Conservation (phyloP, 2,888 invertebrate genomes). For the Vannuccia rotundouncinata region DNA sequence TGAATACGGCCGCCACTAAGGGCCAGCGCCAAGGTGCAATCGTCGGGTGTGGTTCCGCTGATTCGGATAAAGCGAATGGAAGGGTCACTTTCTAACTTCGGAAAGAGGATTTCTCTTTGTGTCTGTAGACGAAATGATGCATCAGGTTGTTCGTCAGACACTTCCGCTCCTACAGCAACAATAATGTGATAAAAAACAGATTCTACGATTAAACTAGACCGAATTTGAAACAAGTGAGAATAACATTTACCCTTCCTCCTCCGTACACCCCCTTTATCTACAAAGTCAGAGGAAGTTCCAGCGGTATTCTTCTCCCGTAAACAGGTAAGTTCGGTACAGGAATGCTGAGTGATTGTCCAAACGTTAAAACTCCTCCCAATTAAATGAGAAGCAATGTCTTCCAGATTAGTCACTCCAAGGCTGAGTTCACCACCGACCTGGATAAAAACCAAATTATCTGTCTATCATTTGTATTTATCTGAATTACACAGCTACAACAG, state of each 20-base stretch:
- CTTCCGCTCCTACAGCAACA: too few relatives aligned
- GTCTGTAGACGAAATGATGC: not conserved
- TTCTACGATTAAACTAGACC: too few relatives aligned
- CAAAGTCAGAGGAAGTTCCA: not conserved
- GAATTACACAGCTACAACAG: too few relatives aligned
- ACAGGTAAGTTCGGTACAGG: not conserved
- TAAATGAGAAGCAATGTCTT: not conserved
- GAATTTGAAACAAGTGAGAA: not conserved
- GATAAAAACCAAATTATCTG: not conserved
- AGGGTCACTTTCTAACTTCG: not conserved
- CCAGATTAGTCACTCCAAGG: not conserved
- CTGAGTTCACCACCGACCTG: not conserved
- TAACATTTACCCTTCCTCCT: not conserved
- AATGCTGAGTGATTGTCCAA: not conserved
- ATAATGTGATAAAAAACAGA: too few relatives aligned
- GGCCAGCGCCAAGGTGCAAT: not conserved
- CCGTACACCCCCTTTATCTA: not conserved
- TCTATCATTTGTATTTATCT: too few relatives aligned
- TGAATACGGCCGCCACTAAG: not conserved
- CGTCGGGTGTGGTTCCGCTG: not conserved
- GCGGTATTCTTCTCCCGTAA: not conserved
- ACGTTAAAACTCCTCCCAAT: not conserved
- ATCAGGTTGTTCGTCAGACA: not conserved
- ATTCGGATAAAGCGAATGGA: not conserved
- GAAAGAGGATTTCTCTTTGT: not conserved